These are phyloP conservation scores for Apis laboriosa DNA, from an alignment of 1,140 invertebrate genomes.

Conservation along the genomic window DNA sequence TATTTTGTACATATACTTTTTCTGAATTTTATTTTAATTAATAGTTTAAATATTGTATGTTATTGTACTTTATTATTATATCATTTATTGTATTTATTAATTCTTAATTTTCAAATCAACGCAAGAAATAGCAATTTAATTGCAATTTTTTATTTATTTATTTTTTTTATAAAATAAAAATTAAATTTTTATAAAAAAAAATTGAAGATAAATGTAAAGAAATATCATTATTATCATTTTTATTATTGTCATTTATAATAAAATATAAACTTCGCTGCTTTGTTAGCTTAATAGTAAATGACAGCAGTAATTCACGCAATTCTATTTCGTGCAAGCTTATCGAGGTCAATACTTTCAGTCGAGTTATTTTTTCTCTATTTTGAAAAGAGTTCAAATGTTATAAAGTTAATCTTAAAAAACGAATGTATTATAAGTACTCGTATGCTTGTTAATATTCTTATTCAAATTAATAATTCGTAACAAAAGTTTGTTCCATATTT, in stretches of 20 bases:
- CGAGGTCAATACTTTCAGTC: slow-evolving; percentile 11
- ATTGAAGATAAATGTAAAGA: background rate
- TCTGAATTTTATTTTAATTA: too few relatives aligned
- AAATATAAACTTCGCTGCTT: background rate
- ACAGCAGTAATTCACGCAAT: slow-evolving; percentile 13
- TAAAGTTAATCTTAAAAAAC: background rate
- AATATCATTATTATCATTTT: background rate
- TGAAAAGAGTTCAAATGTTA: background rate
- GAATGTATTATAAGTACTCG: background rate
- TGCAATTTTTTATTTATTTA: too few relatives aligned
- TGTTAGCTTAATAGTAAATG: background rate
- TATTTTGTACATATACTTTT: too few relatives aligned
- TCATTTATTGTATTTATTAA: too few relatives aligned
- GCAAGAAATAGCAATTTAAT: too few relatives aligned
- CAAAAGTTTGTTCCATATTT: background rate
- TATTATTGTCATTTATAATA: background rate
- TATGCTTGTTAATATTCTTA: background rate
- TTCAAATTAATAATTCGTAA: background rate
- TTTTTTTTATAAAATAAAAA: too few relatives aligned
- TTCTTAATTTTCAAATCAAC: too few relatives aligned
- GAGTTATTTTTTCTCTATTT: background rate
- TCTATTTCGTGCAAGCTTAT: slow-evolving; percentile 7
- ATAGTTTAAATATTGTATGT: too few relatives aligned
- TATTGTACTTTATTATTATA: too few relatives aligned
- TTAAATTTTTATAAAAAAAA: too few relatives aligned